Conservation (phyloP, 2,113 vertebrate species). For the Steatornis caripensis region DNA sequence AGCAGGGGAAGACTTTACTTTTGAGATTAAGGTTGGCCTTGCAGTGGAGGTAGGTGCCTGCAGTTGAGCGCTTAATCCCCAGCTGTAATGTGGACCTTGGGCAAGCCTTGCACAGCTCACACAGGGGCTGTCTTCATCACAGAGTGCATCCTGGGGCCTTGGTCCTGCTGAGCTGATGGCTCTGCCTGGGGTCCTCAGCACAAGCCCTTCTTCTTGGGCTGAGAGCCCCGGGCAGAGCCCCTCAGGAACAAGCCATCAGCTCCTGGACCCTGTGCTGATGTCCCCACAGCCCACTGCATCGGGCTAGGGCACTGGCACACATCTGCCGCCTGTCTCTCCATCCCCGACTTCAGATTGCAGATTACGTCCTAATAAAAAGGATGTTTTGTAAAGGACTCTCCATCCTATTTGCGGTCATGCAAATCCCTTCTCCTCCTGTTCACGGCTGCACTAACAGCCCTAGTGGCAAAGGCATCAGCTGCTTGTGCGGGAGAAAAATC, state of each 20-base stretch:
- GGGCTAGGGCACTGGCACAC: neutral
- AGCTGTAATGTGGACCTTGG: accelerated
- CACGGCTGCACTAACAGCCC: neutral
- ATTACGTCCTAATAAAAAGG: neutral
- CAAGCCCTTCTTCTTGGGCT: neutral
- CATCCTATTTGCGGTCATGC: neutral
- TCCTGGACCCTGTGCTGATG: neutral
- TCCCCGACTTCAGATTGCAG: neutral
- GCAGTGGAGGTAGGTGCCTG: neutral
- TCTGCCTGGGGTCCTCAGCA: neutral
- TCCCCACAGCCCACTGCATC: neutral
- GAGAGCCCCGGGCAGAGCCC: neutral
- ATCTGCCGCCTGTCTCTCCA: neutral
- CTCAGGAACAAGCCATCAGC: neutral
- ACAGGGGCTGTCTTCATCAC: neutral
- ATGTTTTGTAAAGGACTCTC: neutral
- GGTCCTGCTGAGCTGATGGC: neutral
- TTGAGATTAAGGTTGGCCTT: neutral
- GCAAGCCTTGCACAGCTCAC: neutral
- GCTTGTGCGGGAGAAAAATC: neutral
- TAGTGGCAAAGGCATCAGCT: neutral
- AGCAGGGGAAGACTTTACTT: neutral
- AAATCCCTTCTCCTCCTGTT: neutral
- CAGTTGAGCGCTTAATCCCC: neutral
- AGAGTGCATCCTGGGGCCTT: neutral